These are phyloP conservation scores for Latrodectus elegans DNA, from an alignment of 2,888 invertebrate species.

Conservation along the genomic window DNA sequence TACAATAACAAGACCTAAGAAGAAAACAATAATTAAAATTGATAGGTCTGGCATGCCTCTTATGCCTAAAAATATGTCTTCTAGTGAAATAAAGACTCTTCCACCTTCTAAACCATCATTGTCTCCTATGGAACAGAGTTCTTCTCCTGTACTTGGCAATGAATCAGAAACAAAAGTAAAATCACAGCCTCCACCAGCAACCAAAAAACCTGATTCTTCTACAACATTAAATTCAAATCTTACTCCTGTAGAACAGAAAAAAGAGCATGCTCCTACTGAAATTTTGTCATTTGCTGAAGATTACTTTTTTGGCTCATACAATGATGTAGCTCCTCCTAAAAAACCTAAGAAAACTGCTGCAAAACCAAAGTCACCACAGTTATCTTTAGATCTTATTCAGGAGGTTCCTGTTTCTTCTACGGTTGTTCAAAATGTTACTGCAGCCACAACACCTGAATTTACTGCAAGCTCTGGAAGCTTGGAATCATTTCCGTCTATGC, in stretches of 20 bases:
- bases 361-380: neutral
- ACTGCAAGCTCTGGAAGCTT: too few relatives aligned
- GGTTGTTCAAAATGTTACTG: too few relatives aligned
- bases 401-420: too few relatives aligned
- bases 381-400: neutral
- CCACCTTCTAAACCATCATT: neutral
- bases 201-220: neutral
- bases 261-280: conserved; percentile 27
- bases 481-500: too few relatives aligned
- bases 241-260: neutral
- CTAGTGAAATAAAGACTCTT: conserved; percentile 38
- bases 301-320: conserved; percentile 65
- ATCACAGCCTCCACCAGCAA: neutral
- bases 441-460: too few relatives aligned
- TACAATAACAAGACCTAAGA: conserved; percentile 39
- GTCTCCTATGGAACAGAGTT: conserved; percentile 34
- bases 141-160: conserved; percentile 3
- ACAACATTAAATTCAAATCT: conserved; percentile 2
- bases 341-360: conserved; percentile 21
- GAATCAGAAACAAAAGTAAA: neutral
- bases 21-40: conserved; percentile 29
- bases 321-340: conserved; percentile 45
- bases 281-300: conserved; percentile 61
- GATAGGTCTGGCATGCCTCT: neutral
- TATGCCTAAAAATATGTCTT: conserved; percentile 41